phyloP scores from a whole-genome alignment of 1,140 invertebrate species.

The Drosophila yakuba region DNA sequence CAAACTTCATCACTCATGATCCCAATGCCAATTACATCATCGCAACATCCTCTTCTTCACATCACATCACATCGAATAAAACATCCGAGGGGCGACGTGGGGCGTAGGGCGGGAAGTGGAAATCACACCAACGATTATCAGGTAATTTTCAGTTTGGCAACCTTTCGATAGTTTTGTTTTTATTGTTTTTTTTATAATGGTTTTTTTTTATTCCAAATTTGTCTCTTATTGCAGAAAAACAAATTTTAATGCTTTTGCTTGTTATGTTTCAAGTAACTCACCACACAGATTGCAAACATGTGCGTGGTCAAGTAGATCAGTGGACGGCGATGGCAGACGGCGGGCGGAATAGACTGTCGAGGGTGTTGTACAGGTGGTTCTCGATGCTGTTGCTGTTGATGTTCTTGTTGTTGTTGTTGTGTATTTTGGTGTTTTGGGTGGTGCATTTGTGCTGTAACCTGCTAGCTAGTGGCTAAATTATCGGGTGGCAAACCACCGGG shows the following conservation, averaged over 20 bases:
- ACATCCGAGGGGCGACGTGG: constrained; percentile 57
- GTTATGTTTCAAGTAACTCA: constrained; percentile 66
- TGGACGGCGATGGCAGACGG: constrained; percentile 63
- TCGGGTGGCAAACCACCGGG: constrained; percentile 58
- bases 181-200: constrained; percentile 22
- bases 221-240: constrained; percentile 76
- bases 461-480: constrained; percentile 60
- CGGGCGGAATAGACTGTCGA: constrained; percentile 39
- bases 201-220: constrained; percentile 69
- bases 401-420: constrained; percentile 14
- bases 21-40: constrained; percentile 54
- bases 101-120: constrained; percentile 73
- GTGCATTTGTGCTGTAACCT: constrained; percentile 74
- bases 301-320: constrained; percentile 72
- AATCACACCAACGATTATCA: constrained; percentile 82
- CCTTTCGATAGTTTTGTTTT: constrained; percentile 57
- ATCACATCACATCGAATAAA: constrained; percentile 53
- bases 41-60: constrained; percentile 53
- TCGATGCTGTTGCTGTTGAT: constrained; percentile 43
- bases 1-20: constrained; percentile 50
- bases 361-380: constrained; percentile 50
- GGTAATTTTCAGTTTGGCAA: constrained; percentile 65
- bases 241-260: constrained; percentile 68
- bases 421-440: constrained; percentile 59
- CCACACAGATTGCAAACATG: constrained; percentile 75